Percentiles rank a stretch among this genome's conserved stretches.
Evolutionary conservation across 2,113 vertebrate genomes (phyloP).

Genomic region (Myiagra hebetior): DNA sequence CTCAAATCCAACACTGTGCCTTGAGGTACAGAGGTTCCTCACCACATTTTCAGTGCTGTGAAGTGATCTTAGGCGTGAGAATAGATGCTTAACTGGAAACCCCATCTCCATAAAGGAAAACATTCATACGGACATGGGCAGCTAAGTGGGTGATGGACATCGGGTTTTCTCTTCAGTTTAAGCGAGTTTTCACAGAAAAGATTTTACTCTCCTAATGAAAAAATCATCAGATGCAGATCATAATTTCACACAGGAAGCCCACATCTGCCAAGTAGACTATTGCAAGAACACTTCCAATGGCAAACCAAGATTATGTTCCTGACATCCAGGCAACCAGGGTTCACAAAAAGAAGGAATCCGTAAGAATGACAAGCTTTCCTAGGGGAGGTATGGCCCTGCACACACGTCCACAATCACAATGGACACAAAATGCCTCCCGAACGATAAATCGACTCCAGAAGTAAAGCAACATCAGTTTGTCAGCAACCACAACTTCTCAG

Average conservation of each 20-base stretch:
- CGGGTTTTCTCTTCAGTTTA: background rate
- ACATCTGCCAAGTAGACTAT: background rate
- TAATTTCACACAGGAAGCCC: background rate
- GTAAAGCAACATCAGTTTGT: background rate
- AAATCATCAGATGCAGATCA: background rate
- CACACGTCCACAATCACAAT: background rate
- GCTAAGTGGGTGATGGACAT: background rate
- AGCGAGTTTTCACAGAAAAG: background rate
- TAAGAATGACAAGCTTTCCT: background rate
- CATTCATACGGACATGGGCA: fast-evolving
- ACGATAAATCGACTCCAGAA: background rate
- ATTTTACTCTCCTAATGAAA: background rate
- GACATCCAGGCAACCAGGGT: background rate
- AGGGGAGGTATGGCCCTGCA: background rate
- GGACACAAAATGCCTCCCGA: background rate
- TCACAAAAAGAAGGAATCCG: background rate
- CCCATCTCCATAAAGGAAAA: background rate
- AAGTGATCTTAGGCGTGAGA: background rate
- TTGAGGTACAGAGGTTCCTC: background rate
- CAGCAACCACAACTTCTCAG: background rate
- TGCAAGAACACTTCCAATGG: background rate
- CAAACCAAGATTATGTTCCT: background rate
- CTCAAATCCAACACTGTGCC: background rate
- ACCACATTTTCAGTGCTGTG: background rate
- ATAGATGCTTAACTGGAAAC: background rate